Percentiles rank a stretch among this genome's conserved stretches.
These are phyloP conservation scores for Cyphomyrus discorhynchus DNA, from an alignment of 2,113 vertebrate genomes.

Conservation along the genomic window DNA sequence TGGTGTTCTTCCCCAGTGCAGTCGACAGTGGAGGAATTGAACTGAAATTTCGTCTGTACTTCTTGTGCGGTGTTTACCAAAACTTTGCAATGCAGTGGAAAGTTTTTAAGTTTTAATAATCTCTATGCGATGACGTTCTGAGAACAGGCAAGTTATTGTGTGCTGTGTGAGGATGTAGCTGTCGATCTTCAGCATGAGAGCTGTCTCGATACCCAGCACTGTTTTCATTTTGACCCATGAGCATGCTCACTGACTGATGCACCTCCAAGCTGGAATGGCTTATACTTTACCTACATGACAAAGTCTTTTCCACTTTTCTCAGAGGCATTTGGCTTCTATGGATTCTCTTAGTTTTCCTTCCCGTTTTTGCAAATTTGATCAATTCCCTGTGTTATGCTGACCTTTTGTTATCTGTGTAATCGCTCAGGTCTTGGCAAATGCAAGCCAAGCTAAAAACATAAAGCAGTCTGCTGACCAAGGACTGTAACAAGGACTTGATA, in stretches of 20 bases:
- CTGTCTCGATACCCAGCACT: not conserved
- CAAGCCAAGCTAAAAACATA: not conserved
- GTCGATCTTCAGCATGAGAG: not conserved
- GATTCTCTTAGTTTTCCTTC: not conserved
- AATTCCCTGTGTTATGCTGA: not conserved
- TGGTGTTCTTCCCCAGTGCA: not conserved
- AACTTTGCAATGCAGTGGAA: not conserved
- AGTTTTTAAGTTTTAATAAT: slow-evolving; percentile 8
- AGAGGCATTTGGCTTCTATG: not conserved
- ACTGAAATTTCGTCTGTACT: not conserved
- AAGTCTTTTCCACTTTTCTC: not conserved
- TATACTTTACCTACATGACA: not conserved
- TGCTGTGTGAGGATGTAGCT: not conserved
- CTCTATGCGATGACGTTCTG: not conserved
- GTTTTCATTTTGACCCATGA: not conserved
- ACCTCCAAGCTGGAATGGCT: not conserved
- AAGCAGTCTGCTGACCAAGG: not conserved
- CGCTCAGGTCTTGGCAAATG: not conserved
- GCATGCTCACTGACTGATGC: not conserved
- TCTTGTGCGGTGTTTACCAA: not conserved
- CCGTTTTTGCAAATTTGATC: not conserved
- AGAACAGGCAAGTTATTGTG: not conserved
- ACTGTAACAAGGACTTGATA: not conserved
- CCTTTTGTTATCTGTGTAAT: not conserved
- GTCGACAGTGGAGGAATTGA: not conserved